A percentile compares a stretch with the other conserved stretches of the same genome.
Conservation (phyloP, 2,113 vertebrate species). For the Caranx melampygus region DNA sequence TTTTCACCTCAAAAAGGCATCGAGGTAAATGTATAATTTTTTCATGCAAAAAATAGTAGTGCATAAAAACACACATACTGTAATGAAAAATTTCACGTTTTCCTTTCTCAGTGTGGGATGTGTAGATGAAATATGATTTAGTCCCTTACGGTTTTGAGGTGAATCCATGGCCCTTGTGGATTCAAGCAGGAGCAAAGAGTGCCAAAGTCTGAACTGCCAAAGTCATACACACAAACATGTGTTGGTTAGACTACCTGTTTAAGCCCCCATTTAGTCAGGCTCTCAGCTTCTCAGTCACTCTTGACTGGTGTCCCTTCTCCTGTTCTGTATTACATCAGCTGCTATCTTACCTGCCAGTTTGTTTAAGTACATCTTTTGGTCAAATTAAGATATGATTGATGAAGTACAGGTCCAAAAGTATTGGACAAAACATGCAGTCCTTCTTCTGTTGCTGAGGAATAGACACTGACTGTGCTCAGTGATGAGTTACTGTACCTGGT, state of each 20-base stretch:
- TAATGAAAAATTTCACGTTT: background rate
- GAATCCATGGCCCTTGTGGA: background rate
- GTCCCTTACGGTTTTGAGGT: background rate
- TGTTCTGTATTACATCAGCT: background rate
- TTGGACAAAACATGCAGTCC: background rate
- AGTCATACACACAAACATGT: background rate
- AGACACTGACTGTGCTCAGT: background rate
- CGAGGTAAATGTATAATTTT: no score
- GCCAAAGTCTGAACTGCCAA: background rate
- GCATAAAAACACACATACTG: no score
- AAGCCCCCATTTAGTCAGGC: background rate
- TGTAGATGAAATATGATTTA: background rate
- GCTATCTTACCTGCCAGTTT: background rate
- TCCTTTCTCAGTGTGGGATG: background rate
- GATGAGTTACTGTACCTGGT: slow-evolving; percentile 4
- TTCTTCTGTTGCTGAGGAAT: background rate
- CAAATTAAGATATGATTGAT: background rate
- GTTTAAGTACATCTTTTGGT: slow-evolving; percentile 14
- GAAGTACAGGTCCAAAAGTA: background rate
- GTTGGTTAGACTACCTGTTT: background rate
- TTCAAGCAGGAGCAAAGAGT: background rate
- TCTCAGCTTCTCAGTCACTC: background rate
- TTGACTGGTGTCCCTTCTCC: background rate
- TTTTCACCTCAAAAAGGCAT: no score
- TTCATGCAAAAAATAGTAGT: no score